These are phyloP conservation scores for Osedax frankpressi DNA, from an alignment of 2,888 invertebrate genomes.

Conservation along the genomic window DNA sequence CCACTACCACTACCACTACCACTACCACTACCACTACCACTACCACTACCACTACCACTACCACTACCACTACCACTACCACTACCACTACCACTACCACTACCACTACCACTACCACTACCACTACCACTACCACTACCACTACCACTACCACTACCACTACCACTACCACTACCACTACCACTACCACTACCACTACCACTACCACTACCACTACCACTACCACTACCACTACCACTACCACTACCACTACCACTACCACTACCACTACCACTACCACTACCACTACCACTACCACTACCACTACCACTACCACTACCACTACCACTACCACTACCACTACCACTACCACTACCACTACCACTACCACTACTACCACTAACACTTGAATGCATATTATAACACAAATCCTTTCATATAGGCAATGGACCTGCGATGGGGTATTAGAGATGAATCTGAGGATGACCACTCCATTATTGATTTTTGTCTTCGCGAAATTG, in stretches of 20 bases:
- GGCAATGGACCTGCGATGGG: constrained; percentile 30
- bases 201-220: neutral
- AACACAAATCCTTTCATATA: neutral
- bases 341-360: neutral
- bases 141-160: neutral
- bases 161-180: neutral
- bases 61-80: neutral
- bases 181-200: neutral
- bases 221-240: neutral
- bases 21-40: constrained; percentile 14
- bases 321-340: neutral
- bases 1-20: constrained; percentile 14
- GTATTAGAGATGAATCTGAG: constrained; percentile 28
- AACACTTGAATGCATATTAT: neutral
- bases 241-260: neutral
- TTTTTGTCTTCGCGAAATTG: constrained; percentile 29
- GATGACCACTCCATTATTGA: constrained; percentile 30
- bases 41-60: constrained; percentile 10
- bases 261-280: neutral
- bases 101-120: too few species aligned
- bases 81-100: too few species aligned
- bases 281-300: neutral
- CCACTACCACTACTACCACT: neutral
- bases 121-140: neutral
- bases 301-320: neutral